These are phyloP conservation scores for Spermophilus dauricus DNA, from an alignment of 2,113 vertebrate genomes.

Conservation along the genomic window DNA sequence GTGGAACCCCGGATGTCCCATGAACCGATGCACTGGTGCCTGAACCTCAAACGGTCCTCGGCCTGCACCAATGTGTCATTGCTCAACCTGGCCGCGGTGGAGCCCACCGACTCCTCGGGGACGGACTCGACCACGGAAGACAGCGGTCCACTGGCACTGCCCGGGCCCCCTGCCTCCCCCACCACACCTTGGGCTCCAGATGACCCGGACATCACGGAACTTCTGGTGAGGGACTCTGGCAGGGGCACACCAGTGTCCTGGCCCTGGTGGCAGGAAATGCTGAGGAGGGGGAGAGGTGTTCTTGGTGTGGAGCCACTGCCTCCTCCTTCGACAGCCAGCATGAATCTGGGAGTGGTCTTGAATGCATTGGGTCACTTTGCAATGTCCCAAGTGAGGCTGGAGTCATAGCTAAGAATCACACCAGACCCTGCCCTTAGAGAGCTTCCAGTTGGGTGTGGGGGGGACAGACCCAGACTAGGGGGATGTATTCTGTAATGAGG, in stretches of 20 bases:
- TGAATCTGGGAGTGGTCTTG: not conserved
- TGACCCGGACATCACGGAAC: conserved; percentile 80
- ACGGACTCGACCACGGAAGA: conserved; percentile 78
- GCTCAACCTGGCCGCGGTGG: conserved; percentile 82
- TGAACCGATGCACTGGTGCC: conserved; percentile 79
- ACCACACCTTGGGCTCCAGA: conserved; percentile 74
- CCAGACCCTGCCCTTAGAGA: not conserved
- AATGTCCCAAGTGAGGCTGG: not conserved
- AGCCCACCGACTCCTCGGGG: conserved; percentile 73
- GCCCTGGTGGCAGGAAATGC: not conserved
- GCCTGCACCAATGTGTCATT: conserved; percentile 86
- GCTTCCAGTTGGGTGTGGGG: too few relatives aligned
- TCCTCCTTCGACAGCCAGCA: not conserved
- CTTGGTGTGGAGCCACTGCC: too few relatives aligned
- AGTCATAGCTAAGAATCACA: not conserved
- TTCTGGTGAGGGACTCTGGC: conserved; percentile 76
- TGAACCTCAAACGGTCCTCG: conserved; percentile 84
- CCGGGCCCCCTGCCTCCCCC: not conserved
- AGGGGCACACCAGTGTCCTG: not conserved
- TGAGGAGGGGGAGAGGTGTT: too few relatives aligned
- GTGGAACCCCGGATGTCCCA: conserved; percentile 82
- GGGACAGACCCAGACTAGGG: not conserved
- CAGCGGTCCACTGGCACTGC: conserved; percentile 28
- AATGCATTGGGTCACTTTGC: not conserved
- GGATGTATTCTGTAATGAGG: not conserved